Evolutionary conservation across 2,797 vertebrate genomes (phyloP), one percentile per base, ranked within the genome.

Genomic region (Cossypha caffra): DNA sequence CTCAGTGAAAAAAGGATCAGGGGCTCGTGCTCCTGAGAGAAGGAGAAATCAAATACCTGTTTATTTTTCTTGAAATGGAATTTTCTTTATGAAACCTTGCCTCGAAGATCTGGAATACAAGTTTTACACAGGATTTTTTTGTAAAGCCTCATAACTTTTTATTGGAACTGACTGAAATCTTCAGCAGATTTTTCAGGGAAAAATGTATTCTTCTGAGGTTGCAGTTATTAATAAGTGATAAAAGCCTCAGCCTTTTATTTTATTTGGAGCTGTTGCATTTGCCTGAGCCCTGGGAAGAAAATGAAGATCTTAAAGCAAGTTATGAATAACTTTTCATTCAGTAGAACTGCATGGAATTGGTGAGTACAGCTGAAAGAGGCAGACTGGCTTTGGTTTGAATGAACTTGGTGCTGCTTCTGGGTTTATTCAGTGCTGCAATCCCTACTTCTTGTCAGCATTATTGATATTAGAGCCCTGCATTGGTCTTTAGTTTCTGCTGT

Each of bases 221-320:
- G 57, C 66, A 12, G 9, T 26, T 50, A 40, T 31, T 78, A 55
- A 12, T 5, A 62, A 78, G 57, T 42, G 29, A 48, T 67, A 71
- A 88, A 93, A 83, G 72, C 58, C 23, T 68, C 86, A 77, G 86
- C 50, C 3, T 58, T 40, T 63, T 28, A 16, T 42, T 15, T 67
- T 76, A 13, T 67, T 23, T 16, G 37, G 88, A 90, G 45, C 82
- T 88, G 26, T 92, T 93, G 33, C 35, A 21, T 90, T 91, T 90
- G 4, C 11, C 33, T 58, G 67, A 71, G 51, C 72, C 3, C n/a
- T 98, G 98, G 94, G 94, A 90, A 86, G 96, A 93, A 88, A 55
- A 98, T 98, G 98, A 99, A 98, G 97, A 98, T 98, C 82, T 95
- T 97, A 78, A 95, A 97, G 84, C 90, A 57, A 64, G 74, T 97